Percentiles rank a stretch among this genome's conserved stretches.
Evolutionary conservation across 2,888 invertebrate species (phyloP).

Genomic region (Dioctria rufipes): DNA sequence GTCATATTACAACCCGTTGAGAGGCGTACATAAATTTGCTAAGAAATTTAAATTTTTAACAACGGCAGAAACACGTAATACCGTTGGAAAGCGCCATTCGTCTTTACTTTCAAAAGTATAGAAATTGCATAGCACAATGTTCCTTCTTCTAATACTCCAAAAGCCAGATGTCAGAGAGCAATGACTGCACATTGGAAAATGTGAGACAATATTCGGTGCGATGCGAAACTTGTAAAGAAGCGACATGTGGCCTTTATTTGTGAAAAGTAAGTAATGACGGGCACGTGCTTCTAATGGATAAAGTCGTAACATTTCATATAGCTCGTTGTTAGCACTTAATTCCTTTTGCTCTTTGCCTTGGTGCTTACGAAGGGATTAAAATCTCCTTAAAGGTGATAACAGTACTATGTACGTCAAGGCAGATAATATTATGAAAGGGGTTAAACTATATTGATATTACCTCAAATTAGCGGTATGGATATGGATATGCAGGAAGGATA

Average conservation of each 20-base stretch:
- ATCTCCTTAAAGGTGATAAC: neutral
- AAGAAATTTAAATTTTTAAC: neutral
- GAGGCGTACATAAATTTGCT: conserved; percentile 3
- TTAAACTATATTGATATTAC: too few species aligned
- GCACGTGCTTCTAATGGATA: conserved; percentile 51
- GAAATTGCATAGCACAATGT: conserved; percentile 16
- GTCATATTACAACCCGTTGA: neutral
- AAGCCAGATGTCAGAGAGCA: conserved; percentile 21
- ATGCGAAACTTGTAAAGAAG: conserved; percentile 52
- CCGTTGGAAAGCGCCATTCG: conserved; percentile 15
- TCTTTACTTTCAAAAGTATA: neutral
- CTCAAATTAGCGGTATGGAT: too few species aligned
- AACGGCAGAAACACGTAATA: neutral
- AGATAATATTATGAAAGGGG: too few species aligned
- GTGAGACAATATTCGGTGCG: conserved; percentile 47
- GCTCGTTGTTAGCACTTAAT: conserved; percentile 2
- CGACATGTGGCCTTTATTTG: conserved; percentile 52
- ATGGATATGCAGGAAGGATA: too few species aligned
- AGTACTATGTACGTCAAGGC: too few species aligned
- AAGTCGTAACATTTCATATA: conserved; percentile 51
- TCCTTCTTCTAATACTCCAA: neutral
- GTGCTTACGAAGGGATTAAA: neutral
- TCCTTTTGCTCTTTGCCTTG: neutral
- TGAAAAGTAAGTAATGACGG: conserved; percentile 51
- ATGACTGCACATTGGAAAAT: conserved; percentile 12